Percentiles rank a stretch among this genome's conserved stretches.
These are phyloP conservation scores for Coptodon rendalli DNA, from an alignment of 2,113 vertebrate genomes.

Conservation along the genomic window DNA sequence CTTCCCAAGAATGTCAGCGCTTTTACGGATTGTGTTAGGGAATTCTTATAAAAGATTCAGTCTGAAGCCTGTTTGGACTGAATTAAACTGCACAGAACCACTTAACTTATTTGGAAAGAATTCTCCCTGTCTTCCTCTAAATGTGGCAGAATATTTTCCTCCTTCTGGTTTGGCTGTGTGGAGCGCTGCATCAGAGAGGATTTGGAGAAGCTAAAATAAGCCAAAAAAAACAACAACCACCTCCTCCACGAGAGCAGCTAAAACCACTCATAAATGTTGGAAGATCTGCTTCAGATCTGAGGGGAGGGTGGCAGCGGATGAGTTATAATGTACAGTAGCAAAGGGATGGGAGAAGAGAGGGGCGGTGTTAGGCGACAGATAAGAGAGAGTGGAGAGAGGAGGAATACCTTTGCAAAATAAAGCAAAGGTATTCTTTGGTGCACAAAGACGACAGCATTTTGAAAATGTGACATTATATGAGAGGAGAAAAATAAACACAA, in stretches of 20 bases:
- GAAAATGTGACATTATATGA: background rate
- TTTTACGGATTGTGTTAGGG: conserved; percentile 29
- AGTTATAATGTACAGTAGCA: background rate
- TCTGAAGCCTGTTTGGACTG: conserved; percentile 11
- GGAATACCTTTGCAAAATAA: background rate
- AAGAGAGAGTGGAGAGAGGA: background rate
- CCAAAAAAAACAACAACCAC: conserved; percentile 39
- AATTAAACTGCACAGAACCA: conserved; percentile 17
- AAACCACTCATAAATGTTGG: conserved; percentile 55
- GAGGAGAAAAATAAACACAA: background rate
- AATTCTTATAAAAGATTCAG: conserved; percentile 45
- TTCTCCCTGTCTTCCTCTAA: background rate
- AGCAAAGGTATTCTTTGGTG: background rate
- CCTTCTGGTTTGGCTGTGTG: conserved; percentile 18
- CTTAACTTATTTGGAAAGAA: conserved; percentile 22
- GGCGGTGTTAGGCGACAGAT: background rate
- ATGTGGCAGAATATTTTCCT: conserved; percentile 13
- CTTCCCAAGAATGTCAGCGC: conserved; percentile 19
- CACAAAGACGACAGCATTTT: background rate
- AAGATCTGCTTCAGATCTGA: conserved; percentile 24
- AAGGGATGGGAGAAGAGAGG: background rate
- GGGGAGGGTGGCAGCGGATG: background rate
- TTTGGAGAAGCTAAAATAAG: conserved; percentile 53
- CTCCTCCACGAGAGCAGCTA: conserved; percentile 35
- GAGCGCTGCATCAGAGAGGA: conserved; percentile 27